phyloP scores from a whole-genome alignment of 2,113 vertebrate genomes.

The Lepidothrix coronata region DNA sequence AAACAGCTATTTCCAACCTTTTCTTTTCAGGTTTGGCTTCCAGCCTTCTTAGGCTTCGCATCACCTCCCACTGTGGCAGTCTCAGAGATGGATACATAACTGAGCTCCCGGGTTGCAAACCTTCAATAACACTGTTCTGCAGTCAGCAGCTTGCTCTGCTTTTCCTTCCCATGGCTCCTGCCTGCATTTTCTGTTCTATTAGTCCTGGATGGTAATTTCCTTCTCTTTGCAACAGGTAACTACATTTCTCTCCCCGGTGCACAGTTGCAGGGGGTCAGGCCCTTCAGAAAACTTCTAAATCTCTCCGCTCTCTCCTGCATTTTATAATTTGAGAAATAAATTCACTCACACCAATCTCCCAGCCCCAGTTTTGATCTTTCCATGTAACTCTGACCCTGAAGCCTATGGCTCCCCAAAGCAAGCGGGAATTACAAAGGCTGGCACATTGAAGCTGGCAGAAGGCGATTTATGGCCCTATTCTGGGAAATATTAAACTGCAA shows the following conservation, averaged over 20 bases:
- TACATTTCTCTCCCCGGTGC: not conserved
- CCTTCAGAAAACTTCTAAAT: not conserved
- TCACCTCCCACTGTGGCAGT: not conserved
- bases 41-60: not conserved
- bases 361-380: not conserved
- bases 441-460: not conserved
- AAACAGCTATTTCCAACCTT: conserved; percentile 3
- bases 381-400: not conserved
- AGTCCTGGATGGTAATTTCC: not conserved
- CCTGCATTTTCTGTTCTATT: not conserved
- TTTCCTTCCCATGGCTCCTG: not conserved
- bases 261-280: not conserved
- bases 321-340: not conserved
- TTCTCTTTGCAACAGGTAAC: not conserved
- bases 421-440: not conserved
- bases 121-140: not conserved
- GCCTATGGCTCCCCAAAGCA: not conserved
- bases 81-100: not conserved
- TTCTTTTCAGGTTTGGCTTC: not conserved
- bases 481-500: conserved; percentile 19
- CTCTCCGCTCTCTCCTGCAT: not conserved
- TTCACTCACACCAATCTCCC: not conserved
- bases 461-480: not conserved
- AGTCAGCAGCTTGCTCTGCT: not conserved
- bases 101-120: not conserved